These are phyloP conservation scores for Bombus affinis DNA, from an alignment of 1,140 invertebrate genomes.

Conservation along the genomic window DNA sequence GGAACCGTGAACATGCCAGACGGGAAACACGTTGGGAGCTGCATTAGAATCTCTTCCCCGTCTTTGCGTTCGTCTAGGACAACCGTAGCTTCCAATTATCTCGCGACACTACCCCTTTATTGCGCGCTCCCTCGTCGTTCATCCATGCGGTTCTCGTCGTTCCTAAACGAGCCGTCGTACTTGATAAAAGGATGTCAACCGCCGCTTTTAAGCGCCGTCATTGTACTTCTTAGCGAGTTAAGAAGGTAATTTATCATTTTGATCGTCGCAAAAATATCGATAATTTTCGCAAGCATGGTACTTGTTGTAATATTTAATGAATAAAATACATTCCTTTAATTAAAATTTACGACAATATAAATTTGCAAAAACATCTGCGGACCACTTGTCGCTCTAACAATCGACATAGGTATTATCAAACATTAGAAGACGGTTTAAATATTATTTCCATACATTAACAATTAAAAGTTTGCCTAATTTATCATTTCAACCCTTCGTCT, in stretches of 20 bases:
- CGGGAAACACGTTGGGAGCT: slow-evolving; percentile 34
- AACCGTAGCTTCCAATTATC: slow-evolving; percentile 76
- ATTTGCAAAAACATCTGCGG: too few relatives aligned
- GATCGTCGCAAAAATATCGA: background rate
- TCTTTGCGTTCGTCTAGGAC: slow-evolving; percentile 68
- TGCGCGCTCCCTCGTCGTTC: slow-evolving; percentile 63
- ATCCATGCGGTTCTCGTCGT: slow-evolving; percentile 66
- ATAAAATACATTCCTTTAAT: too few relatives aligned
- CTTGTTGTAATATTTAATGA: too few relatives aligned
- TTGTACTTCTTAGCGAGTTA: slow-evolving; percentile 2
- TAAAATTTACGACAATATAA: too few relatives aligned
- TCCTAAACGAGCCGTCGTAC: slow-evolving; percentile 62
- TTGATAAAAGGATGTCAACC: slow-evolving; percentile 55
- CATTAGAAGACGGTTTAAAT: background rate
- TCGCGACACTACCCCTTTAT: slow-evolving; percentile 74
- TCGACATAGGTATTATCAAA: too few relatives aligned
- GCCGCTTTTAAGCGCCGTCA: background rate
- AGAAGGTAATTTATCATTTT: background rate
- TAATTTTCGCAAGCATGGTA: too few relatives aligned
- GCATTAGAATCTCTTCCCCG: slow-evolving; percentile 73
- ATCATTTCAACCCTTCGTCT: background rate
- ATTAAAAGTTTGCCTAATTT: background rate
- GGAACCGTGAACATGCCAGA: slow-evolving; percentile 27
- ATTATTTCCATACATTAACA: background rate
- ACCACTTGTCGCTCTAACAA: too few relatives aligned